These are phyloP conservation scores for Rhodeus uyekii DNA, from an alignment of 2,797 vertebrate species.

Conservation along the genomic window DNA sequence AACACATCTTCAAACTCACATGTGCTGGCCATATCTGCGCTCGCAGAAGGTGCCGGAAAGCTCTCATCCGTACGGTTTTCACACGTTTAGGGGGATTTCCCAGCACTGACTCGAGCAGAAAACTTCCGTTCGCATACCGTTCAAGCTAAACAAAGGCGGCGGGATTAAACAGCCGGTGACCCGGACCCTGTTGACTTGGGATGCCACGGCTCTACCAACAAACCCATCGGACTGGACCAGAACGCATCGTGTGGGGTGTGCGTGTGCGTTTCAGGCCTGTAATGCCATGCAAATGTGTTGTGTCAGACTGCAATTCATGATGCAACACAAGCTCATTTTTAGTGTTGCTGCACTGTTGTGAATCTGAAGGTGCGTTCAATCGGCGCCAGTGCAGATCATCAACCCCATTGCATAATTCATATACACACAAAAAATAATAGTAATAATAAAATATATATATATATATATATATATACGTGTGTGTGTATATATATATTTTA, in stretches of 20 bases:
- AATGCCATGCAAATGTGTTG: background rate
- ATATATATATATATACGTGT: too few relatives aligned
- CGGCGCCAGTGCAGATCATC: too few relatives aligned
- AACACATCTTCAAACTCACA: background rate
- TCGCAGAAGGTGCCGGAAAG: background rate
- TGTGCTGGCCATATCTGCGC: background rate
- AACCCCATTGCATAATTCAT: background rate
- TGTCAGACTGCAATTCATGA: background rate
- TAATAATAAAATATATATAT: too few relatives aligned
- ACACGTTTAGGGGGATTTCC: slow-evolving; percentile 25
- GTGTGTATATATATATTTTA: too few relatives aligned
- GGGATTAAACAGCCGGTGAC: slow-evolving; percentile 46
- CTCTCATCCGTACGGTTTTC: background rate
- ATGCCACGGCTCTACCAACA: slow-evolving; percentile 33
- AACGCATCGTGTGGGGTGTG: background rate
- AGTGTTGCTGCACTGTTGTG: too few relatives aligned
- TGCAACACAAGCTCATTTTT: background rate
- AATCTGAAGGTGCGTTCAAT: too few relatives aligned
- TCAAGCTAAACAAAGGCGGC: slow-evolving; percentile 34
- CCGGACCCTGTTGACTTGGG: slow-evolving; percentile 48
- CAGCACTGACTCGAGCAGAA: slow-evolving; percentile 29
- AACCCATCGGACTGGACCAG: background rate
- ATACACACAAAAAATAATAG: background rate
- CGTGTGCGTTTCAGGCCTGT: background rate
- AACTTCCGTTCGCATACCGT: slow-evolving; percentile 51